Conservation (phyloP, 2,797 vertebrate species). For the Arrhamphus sclerolepis region DNA sequence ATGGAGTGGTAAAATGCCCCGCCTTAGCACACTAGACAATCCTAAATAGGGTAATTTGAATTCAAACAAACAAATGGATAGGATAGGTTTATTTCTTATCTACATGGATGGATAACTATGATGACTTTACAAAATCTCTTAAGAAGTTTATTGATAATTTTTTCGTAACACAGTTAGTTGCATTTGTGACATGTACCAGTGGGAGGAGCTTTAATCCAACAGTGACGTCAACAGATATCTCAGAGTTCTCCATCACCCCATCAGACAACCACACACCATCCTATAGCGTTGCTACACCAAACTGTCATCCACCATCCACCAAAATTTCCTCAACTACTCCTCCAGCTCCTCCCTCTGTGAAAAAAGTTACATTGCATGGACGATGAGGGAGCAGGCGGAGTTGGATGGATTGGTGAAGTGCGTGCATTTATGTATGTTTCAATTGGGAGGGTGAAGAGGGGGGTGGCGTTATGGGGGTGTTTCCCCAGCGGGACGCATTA, state of each 20-base stretch:
- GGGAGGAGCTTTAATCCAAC: no score
- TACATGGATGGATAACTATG: no score
- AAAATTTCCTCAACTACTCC: constrained; percentile 40
- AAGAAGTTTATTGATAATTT: no score
- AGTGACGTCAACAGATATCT: no score
- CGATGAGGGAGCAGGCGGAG: constrained; percentile 12
- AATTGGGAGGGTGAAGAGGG: constrained; percentile 4
- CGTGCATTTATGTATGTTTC: constrained; percentile 34
- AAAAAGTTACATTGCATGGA: constrained; percentile 49
- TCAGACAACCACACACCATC: neutral
- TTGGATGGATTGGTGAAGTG: constrained; percentile 23
- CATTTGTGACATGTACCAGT: no score
- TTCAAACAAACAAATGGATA: no score
- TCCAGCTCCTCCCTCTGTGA: constrained; percentile 24
- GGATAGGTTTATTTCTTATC: no score
- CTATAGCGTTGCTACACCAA: neutral
- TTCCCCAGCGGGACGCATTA: constrained; percentile 84
- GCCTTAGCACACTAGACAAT: no score
- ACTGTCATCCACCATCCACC: constrained; percentile 50
- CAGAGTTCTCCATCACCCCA: neutral
- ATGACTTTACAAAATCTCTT: no score
- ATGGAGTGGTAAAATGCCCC: no score
- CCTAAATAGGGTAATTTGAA: no score
- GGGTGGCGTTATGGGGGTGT: constrained; percentile 41
- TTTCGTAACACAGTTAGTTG: no score